These are phyloP conservation scores for Idaea straminata DNA, from an alignment of 2,888 invertebrate genomes.

Conservation along the genomic window DNA sequence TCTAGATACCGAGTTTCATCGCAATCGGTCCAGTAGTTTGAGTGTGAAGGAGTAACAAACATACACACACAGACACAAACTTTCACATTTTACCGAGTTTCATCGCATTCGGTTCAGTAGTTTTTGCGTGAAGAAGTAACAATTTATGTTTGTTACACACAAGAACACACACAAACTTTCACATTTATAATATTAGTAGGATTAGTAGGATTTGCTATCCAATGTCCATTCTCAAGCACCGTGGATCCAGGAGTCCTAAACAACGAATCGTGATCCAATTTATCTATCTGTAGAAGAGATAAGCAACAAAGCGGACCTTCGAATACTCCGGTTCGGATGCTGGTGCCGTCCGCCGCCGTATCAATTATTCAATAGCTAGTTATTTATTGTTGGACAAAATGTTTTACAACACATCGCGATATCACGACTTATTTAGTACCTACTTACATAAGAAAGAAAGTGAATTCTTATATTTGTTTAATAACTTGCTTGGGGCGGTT, in stretches of 20 bases:
- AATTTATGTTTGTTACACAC: too few species aligned
- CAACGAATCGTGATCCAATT: constrained; percentile 64
- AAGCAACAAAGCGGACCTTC: constrained; percentile 52
- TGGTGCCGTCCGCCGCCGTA: constrained; percentile 42
- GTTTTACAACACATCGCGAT: neutral
- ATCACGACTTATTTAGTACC: neutral
- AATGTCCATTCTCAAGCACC: constrained; percentile 10
- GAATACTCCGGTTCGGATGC: constrained; percentile 28
- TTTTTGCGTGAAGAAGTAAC: too few species aligned
- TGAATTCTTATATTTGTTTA: neutral
- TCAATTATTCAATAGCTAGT: constrained; percentile 45
- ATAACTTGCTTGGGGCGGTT: too few species aligned
- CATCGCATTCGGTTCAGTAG: too few species aligned
- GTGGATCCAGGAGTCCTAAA: constrained; percentile 41
- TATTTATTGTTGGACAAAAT: constrained; percentile 31
- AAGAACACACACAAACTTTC: too few species aligned
- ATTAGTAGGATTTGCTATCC: neutral
- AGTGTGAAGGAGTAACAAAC: too few species aligned
- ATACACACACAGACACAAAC: too few species aligned
- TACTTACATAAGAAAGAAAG: neutral
- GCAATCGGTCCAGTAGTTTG: too few species aligned
- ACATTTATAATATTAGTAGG: too few species aligned
- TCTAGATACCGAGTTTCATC: too few species aligned
- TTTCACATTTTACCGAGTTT: too few species aligned
- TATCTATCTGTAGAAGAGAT: constrained; percentile 57